phyloP scores from a whole-genome alignment of 2,797 vertebrate genomes.

The Rhodeus uyekii region DNA sequence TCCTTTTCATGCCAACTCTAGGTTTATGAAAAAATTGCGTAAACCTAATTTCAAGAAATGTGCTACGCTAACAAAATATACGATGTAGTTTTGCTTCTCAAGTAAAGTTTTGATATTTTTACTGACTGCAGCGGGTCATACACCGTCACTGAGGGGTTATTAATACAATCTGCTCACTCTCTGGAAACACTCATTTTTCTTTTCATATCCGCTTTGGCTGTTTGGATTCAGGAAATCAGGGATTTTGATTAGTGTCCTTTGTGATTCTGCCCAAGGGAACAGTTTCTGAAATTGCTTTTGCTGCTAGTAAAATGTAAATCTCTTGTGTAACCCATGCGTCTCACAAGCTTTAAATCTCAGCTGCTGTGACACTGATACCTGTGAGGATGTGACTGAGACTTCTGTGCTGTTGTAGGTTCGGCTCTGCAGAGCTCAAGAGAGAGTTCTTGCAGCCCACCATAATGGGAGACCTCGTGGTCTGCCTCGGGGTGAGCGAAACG shows the following conservation, averaged over 20 bases:
- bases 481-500: conserved; percentile 84
- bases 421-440: conserved; percentile 80
- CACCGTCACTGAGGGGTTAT: not conserved
- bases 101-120: not conserved
- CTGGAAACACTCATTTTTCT: not conserved
- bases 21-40: not conserved
- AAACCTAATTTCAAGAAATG: not conserved
- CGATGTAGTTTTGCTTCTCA: not conserved
- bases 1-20: not conserved
- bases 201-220: not conserved
- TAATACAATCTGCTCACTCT: not conserved
- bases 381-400: conserved; percentile 34
- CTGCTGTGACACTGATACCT: conserved; percentile 13
- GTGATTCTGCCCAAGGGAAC: conserved; percentile 3
- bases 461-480: conserved; percentile 83
- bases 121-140: not conserved
- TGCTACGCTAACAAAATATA: not conserved
- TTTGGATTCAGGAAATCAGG: conserved; percentile 22
- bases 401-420: conserved; percentile 73
- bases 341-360: not conserved
- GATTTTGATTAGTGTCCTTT: conserved; percentile 18
- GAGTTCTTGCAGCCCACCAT: conserved; percentile 82
- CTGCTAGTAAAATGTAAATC: conserved; percentile 16
- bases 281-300: conserved; percentile 25
- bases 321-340: not conserved